Percentiles rank a stretch among this genome's conserved stretches.
Evolutionary conservation across 2,888 invertebrate genomes (phyloP).

Genomic region (Trachelus troglodyta): DNA sequence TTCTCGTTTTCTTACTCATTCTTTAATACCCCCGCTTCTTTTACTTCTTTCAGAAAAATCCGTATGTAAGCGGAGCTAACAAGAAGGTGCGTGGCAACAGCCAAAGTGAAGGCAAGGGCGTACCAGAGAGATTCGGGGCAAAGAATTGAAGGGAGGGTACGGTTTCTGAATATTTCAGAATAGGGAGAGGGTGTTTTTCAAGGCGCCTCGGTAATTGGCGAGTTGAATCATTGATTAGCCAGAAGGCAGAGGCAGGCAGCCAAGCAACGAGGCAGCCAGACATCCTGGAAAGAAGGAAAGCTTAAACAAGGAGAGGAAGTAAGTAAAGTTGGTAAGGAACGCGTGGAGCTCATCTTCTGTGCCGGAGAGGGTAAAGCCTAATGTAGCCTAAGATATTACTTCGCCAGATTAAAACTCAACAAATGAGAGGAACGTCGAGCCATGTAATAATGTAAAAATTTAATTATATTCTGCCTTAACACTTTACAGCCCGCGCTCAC

Average conservation of each 20-base stretch:
- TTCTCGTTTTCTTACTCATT: not conserved
- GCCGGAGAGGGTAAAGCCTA: conserved; percentile 41
- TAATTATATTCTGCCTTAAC: conserved; percentile 35
- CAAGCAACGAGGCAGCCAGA: not conserved
- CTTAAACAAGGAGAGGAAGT: not conserved
- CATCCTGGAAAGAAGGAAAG: not conserved
- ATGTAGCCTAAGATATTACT: conserved; percentile 58
- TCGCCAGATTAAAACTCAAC: conserved; percentile 54
- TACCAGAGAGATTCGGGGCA: not conserved
- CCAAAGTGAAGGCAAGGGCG: not conserved
- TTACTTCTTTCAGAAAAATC: not conserved
- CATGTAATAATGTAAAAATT: conserved; percentile 49
- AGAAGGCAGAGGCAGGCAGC: conserved; percentile 29
- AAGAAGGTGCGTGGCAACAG: conserved; percentile 10
- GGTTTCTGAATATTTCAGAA: conserved; percentile 36
- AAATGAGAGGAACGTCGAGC: conserved; percentile 32
- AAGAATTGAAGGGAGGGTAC: conserved; percentile 16
- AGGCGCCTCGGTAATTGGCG: conserved; percentile 59
- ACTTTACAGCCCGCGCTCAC: not conserved
- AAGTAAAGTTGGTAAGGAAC: conserved; percentile 5
- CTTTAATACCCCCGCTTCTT: not conserved
- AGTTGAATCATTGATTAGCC: conserved; percentile 63
- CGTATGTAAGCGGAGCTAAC: not conserved
- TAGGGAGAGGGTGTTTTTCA: conserved; percentile 47
- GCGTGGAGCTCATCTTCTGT: conserved; percentile 9